Evolutionary conservation across 2,113 vertebrate species (phyloP), one percentile per base, ranked within the genome.

Genomic region (Elaphurus davidianus): DNA sequence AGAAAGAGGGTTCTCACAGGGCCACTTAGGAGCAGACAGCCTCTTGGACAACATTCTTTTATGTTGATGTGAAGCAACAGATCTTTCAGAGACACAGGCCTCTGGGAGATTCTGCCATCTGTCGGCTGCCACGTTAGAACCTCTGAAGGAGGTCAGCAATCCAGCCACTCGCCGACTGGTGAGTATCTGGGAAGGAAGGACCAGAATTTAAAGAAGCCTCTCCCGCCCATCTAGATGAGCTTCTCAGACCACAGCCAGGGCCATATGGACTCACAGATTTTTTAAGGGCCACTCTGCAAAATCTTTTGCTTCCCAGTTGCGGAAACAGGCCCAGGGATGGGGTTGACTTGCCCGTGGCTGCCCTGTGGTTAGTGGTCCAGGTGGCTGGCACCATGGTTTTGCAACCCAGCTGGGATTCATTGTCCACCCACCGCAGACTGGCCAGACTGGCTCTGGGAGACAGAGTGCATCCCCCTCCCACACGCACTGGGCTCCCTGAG

Each of bases 21-120:
- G 87, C 91, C 90, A 36, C 93, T 91, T 54, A 50, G 89, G 76
- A 62, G 92, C 93, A 94, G 90, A 71, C 33, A n/a, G 67, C 82
- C 50, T 96, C 82, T 87, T 19, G 43, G 88, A 55, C 88, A 28
- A 15, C 81, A 64, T 95, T 94, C 76, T 87, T 95, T 74, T 7
- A 11, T n/a, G 59, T 4, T 50, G 81, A 62, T 52, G 78, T 23
- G 92, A 83, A 83, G 33, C 33, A 74, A 84, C 86, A 84, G 71
- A 67, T 50, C 36, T 36, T 85, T 54, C 74, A 33, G 91, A 55
- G 86, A 50, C 2, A 16, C 2, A 8, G 4, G 71, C 40, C 17
- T 47, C 54, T 59, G 36, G 79, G 40, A 89, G 30, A 43, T 8
- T 79, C 59, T 94, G 84, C 91, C 64, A 17, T 36, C 91, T 94